Percentiles rank a stretch among this genome's conserved stretches.
Evolutionary conservation across 2,113 vertebrate species (phyloP).

Genomic region (Oreotragus oreotragus): DNA sequence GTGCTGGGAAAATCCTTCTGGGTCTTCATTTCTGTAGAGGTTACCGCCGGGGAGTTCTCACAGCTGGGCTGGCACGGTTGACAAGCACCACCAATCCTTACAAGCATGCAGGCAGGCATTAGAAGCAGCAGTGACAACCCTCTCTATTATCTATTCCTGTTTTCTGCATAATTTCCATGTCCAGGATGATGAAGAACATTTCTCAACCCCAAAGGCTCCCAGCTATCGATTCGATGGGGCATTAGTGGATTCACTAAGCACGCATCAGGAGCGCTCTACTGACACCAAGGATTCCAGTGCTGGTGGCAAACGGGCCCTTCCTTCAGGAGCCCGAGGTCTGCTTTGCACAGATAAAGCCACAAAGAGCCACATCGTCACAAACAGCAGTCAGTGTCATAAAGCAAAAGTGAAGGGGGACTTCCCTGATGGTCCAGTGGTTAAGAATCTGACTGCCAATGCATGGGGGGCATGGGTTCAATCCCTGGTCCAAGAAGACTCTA

Average conservation of each 20-base stretch:
- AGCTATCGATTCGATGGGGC: background rate
- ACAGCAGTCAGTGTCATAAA: background rate
- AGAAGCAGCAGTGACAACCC: background rate
- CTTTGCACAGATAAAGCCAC: background rate
- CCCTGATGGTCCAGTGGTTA: background rate
- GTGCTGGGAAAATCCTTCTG: background rate
- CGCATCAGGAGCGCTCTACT: background rate
- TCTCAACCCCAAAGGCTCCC: background rate
- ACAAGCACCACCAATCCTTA: background rate
- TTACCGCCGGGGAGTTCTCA: background rate
- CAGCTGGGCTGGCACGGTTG: background rate
- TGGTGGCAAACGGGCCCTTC: too few species aligned
- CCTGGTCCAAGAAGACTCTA: background rate
- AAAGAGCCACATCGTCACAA: background rate
- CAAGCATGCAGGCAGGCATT: accelerated
- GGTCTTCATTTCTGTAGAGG: background rate
- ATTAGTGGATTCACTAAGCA: background rate
- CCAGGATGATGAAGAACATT: background rate
- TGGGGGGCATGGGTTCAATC: background rate
- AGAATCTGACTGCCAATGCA: background rate
- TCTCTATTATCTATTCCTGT: background rate
- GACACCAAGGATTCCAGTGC: background rate
- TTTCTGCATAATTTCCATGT: background rate
- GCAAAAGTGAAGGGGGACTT: background rate
- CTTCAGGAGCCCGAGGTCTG: background rate